Evolutionary conservation across 2,797 vertebrate species (phyloP).

Genomic region (Myotis daubentonii): DNA sequence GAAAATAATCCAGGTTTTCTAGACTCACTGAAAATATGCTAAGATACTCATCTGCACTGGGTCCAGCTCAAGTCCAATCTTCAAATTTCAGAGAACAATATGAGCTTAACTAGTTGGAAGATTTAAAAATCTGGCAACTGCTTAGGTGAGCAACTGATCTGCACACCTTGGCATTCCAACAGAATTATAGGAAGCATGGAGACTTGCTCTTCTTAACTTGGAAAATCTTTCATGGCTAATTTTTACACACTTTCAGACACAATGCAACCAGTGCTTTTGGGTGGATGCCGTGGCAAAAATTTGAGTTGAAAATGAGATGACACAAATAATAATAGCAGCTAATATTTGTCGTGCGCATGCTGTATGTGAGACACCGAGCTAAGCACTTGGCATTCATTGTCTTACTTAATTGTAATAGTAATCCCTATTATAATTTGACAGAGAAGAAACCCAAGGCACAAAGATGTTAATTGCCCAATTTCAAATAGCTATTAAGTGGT

Average conservation of each 20-base stretch:
- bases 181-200: background rate
- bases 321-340: background rate
- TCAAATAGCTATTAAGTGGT: background rate
- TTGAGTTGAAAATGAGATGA: background rate
- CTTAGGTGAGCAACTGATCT: background rate
- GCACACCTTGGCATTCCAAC: background rate
- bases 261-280: background rate
- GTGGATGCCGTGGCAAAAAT: background rate
- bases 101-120: background rate
- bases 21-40: background rate
- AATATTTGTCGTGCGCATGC: background rate
- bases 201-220: background rate
- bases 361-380: background rate
- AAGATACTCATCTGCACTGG: background rate
- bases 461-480: background rate
- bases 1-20: background rate
- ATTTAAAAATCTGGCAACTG: background rate
- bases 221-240: background rate
- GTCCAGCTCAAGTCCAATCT: background rate
- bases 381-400: background rate
- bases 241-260: background rate
- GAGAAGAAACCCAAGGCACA: background rate
- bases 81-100: background rate
- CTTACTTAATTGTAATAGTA: background rate
- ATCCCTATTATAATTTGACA: background rate